phyloP scores from a whole-genome alignment of 2,113 vertebrate genomes.

The Ardeotis arabs region DNA sequence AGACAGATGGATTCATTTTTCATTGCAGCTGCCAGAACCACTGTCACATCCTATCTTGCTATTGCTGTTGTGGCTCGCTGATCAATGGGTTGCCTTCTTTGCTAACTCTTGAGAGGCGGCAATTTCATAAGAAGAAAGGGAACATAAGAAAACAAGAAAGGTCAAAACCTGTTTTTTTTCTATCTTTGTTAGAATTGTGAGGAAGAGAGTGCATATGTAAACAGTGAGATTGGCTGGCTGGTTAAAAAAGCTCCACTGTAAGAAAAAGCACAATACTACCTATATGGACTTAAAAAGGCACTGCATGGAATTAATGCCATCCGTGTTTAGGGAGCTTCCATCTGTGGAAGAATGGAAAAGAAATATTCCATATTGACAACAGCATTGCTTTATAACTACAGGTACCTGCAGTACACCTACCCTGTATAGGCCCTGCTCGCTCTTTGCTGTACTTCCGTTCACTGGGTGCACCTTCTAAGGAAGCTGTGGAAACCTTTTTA shows the following conservation, averaged over 20 bases:
- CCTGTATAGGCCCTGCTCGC: accelerated
- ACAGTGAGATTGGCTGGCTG: background rate
- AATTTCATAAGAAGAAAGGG: background rate
- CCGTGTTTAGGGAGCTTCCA: background rate
- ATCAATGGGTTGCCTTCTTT: background rate
- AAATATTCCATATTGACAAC: background rate
- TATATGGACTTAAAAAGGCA: background rate
- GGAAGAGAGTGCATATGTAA: background rate
- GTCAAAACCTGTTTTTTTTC: background rate
- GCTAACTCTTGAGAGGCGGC: background rate
- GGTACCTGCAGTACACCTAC: background rate
- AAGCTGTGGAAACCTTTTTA: background rate
- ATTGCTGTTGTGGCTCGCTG: background rate
- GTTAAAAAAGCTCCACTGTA: background rate
- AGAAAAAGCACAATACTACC: background rate
- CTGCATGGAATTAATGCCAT: accelerated
- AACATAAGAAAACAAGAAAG: background rate
- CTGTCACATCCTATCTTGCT: background rate
- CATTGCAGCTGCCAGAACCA: slow-evolving; percentile 26
- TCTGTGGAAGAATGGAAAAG: background rate
- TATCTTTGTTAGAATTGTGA: background rate
- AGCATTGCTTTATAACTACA: background rate
- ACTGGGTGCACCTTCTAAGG: background rate
- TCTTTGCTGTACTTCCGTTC: background rate
- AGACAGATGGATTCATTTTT: slow-evolving; percentile 61